Conservation (phyloP, 2,113 vertebrate species). For the Glaucidium brasilianum region DNA sequence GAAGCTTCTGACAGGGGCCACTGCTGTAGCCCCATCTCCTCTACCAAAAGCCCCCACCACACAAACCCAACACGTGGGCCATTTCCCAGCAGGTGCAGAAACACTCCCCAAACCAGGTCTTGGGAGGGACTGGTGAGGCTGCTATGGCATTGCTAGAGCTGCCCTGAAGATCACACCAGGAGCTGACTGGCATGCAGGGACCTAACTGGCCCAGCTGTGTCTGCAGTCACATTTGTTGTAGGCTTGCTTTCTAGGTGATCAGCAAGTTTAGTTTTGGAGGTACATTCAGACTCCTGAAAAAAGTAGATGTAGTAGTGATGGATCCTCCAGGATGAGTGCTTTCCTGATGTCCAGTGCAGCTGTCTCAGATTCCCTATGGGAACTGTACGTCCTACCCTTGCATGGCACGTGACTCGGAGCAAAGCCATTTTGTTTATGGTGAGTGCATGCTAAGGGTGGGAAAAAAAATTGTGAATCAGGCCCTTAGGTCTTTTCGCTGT, state of each 20-base stretch:
- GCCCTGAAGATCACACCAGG: neutral
- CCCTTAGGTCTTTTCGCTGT: neutral
- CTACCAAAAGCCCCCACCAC: no score
- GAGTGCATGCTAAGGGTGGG: neutral
- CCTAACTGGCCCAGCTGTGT: neutral
- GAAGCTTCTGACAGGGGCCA: no score
- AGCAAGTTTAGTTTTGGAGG: neutral
- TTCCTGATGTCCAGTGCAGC: neutral
- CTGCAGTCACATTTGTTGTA: neutral
- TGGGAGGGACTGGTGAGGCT: neutral
- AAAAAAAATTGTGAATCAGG: neutral
- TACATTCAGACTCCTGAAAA: neutral
- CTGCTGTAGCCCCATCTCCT: no score
- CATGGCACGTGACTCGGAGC: neutral
- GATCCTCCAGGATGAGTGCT: neutral
- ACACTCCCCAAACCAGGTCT: neutral
- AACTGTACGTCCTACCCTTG: neutral
- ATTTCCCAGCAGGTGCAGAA: neutral
- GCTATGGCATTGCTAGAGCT: neutral
- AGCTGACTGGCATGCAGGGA: neutral
- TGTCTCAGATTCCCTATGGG: neutral
- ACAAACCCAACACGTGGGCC: no score
- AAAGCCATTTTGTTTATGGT: neutral
- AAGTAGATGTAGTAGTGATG: neutral
- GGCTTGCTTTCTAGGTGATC: neutral